Base-by-base conservation (phyloP, 2,888 invertebrate genomes). In the Lymantria dispar region DNA sequence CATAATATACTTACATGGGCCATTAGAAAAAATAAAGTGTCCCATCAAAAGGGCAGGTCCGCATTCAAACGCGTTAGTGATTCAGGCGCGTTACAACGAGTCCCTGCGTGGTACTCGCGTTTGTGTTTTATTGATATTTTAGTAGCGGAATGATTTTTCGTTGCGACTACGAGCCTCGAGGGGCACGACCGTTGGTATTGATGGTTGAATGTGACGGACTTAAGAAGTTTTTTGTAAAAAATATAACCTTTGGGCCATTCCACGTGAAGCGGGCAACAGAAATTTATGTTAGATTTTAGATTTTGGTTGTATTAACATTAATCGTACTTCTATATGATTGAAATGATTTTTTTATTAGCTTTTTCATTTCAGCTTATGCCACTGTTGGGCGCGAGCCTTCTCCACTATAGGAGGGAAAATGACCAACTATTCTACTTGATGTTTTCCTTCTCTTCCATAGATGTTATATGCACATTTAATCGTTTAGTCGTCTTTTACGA, bases 111-210 rank as follows among this genome's bases (percentile, higher is more conserved):
- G 64, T 56, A 65, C 54, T 63, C 55, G 67, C 75, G 77, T 78
- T 85, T 82, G 83, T 89, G 83, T 88, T 90, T 91, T 90, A 91
- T 91, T 90, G 91, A 91, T 89, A 90, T 90, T 91, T 90, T 85
- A 85, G 80, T 81, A 75, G 68, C 60, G 83, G 88, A 88, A 91
- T 90, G 88, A 89, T 90, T 88, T 88, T 78, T 80, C 80, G 83
- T 78, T 62, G 69, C 62, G 77, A 79, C 80, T 75, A 89, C 78
- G 85, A 78, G 77, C 73, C 88, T 85, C 88, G 47, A 60, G 85
- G 83, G 89, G 80, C 68, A 68, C 72, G 68, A 70, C 76, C 79
- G 83, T 83, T 84, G 74, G 75, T 87, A 87, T 88, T 87, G 88
- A 87, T 85, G 82, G 79, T 65, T 60, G 52, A 57, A 46, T 59